Evolutionary conservation across 2,113 vertebrate genomes (phyloP), one percentile per base, ranked within the genome.

Genomic region (Ahaetulla prasina): DNA sequence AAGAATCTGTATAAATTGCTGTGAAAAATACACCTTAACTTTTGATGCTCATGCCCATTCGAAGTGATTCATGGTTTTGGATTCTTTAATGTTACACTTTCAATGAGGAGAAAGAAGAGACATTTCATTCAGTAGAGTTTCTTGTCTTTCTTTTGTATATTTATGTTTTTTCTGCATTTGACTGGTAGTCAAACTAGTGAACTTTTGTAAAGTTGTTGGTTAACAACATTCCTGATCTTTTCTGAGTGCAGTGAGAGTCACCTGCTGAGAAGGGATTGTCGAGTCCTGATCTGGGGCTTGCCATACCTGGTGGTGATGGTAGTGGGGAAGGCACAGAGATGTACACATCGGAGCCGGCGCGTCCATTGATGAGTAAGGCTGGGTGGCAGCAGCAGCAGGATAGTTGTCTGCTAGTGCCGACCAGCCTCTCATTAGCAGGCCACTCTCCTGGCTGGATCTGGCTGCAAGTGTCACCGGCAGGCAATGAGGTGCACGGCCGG

Each of bases 171-270:
- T 74, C 9, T 50, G 18, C 80, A 6, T 85, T 53, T 39, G 93
- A 45, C 39, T 86, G 50, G 20, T 55, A 88, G 68, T n/a, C 14
- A 84, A 55, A 49, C 2, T 30, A 0, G 0, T 11, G n/a, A 94
- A 35, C 45, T 0, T 93, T 94, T 94, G 27, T 60, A 93, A 93
- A 94, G 43, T 88, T 93, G 88, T 35, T 88, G 30, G 2, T 95
- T n/a, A 93, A 88, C 22, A 18, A 52, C 88, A 63, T 90, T 54
- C 23, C 49, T 89, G 18, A 91, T 94, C 4, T 47, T 27, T 80
- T 14, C 60, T 93, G 91, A 89, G n/a, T 3, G 43, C 91, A 84
- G 57, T 35, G 0, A 55, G 7, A 23, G 30, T 43, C 50, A 27
- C 57, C 93, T 88, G 45, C 63, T 94, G 92, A 92, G 87, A 9